Evolutionary conservation across 2,113 vertebrate species (phyloP), one percentile per base, ranked within the genome.

Genomic region (Mesembrinibis cayennensis): DNA sequence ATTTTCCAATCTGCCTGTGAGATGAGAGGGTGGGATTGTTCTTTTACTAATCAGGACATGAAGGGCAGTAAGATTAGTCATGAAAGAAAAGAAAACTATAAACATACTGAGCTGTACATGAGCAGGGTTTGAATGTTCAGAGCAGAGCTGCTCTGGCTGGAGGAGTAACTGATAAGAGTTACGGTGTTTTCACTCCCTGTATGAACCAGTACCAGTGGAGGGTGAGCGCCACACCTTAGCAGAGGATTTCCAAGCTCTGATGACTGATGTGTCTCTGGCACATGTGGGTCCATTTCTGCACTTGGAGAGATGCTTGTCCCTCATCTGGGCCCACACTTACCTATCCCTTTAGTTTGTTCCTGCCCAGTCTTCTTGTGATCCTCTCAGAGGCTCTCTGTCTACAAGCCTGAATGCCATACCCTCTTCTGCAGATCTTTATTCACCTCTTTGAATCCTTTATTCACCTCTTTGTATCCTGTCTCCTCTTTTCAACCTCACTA

Each of bases 1-100:
- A 69, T 90, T 93, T 92, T 86, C 63, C 65, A 87, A 82, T 84
- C 47, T 50, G 32, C 47, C 82, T 93, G 69, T 3, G 12, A 95
- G 44, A 80, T 36, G 56, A 87, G 73, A 76, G 11, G 18, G 15
- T 81, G 52, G 38, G 38, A 79, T 59, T 79, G 25, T 59, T 92
- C 40, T 90, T 74, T 74, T 67, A 59, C 67, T 89, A 87, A 95
- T 65, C 63, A 89, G 56, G 23, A 82, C 18, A 70, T 21, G 40
- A 92, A 91, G 26, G 53, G 13, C 63, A 92, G 34, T 36, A 80
- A 79, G 63, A 84, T 53, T 92, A 63, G 47, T 47, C 23, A n/a
- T 50, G 50, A 78, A 87, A 79, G n/a, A 73, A 73, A 80, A 47
- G 16, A 62, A 84, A 78, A 40, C 20, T 42, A 3, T 21, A 55